Base-by-base conservation (phyloP, 2,888 invertebrate species). In the Pachymerium ferrugineum region DNA sequence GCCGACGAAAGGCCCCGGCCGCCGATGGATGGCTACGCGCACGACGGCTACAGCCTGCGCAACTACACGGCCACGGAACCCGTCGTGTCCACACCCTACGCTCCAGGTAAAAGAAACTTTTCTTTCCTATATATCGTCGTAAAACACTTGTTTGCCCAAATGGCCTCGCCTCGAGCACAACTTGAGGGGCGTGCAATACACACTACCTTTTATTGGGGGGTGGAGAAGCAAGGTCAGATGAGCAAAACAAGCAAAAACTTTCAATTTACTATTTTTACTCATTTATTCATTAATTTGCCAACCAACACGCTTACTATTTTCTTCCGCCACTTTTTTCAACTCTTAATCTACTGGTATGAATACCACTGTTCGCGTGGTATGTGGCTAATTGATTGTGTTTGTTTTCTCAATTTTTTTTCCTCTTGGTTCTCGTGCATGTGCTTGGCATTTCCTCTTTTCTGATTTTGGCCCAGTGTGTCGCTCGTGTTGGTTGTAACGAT, bases 81-180 rank as follows among this genome's bases (percentile, higher is more conserved):
- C 68, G 90, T 90, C 77, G 88, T 89, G 79, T 88, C 89, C 79
- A 89, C 89, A 75, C 90, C 91, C 54, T 91, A 91, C 80, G 89
- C 91, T 80, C 89, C 91, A 87, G 90, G 91, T 88, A 87, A 87
- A 54, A 31, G 25, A 35, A 72, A 29, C 54, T 69, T 67, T 69
- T 69, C 16, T 19, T 33, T 33, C 33, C 69, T 30, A 30, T 30
- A 69, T 69, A 69, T 72, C 62, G 25, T 12, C 76, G 76, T 76
- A 76, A 35, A 70, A 75, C 33, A 73, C 76, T 67, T 76, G 76
- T 28, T 74, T 76, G 35, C 35, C 33, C 67, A 67, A 22, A 89
- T 73, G 90, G 90, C 73, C 83, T 85, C 30, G 82, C 83, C 38
- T 89, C 89, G 78, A 88, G 89, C 78, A 83, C 84, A 75, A 70